phyloP scores from a whole-genome alignment of 2,797 vertebrate genomes.

The Micropoecilia bifurca region DNA sequence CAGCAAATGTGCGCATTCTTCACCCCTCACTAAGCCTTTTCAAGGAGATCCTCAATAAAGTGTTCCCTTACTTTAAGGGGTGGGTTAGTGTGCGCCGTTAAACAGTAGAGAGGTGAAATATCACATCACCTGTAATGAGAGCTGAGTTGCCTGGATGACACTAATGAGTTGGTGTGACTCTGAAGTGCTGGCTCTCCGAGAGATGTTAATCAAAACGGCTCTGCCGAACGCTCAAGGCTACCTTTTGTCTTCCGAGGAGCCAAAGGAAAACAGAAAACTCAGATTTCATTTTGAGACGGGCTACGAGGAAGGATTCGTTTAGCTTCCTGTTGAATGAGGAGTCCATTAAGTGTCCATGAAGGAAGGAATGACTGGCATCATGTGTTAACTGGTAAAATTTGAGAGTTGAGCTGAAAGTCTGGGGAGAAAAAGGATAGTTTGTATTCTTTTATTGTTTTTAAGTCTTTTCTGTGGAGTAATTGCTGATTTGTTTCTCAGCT shows the following conservation, averaged over 20 bases:
- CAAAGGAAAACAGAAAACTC: constrained; percentile 40
- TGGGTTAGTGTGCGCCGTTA: constrained; percentile 51
- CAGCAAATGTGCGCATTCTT: constrained; percentile 56
- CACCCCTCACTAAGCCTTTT: constrained; percentile 55
- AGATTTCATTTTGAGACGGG: constrained; percentile 45
- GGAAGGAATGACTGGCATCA: neutral
- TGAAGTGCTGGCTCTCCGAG: constrained; percentile 39
- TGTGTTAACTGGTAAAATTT: neutral
- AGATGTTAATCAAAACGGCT: constrained; percentile 53
- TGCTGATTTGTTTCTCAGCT: neutral
- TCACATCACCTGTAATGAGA: constrained; percentile 64
- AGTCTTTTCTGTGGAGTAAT: neutral
- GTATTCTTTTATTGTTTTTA: neutral
- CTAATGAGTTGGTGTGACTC: constrained; percentile 58
- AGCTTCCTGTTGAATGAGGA: constrained; percentile 43
- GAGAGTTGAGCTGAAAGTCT: neutral
- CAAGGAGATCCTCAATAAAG: constrained; percentile 54
- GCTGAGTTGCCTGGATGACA: constrained; percentile 47
- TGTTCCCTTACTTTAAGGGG: constrained; percentile 35
- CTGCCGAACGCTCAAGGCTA: constrained; percentile 51
- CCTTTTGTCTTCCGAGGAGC: constrained; percentile 48
- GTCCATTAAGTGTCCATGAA: constrained; percentile 10
- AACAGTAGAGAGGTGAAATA: constrained; percentile 53
- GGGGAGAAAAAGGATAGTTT: neutral
- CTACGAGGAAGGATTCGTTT: constrained; percentile 36